Evolutionary conservation across 2,797 vertebrate species (phyloP).

Genomic region (Sternarchorhynchus goeldii): DNA sequence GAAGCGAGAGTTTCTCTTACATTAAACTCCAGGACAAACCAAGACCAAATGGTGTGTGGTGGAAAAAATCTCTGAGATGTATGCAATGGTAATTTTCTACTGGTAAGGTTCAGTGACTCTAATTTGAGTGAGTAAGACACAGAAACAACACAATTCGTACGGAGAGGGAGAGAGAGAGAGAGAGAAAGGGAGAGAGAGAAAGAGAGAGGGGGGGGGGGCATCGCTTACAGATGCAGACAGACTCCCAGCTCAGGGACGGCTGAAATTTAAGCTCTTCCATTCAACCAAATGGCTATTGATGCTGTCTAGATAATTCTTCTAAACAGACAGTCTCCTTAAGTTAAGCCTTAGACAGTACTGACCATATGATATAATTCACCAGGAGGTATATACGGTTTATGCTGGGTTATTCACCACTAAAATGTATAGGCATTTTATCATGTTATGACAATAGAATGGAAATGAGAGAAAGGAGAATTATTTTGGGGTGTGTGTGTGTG

Average conservation of each 20-base stretch:
- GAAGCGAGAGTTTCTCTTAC: constrained; percentile 78
- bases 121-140: constrained; percentile 80
- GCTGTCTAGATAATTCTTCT: constrained; percentile 79
- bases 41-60: constrained; percentile 63
- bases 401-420: constrained; percentile 19
- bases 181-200: too few species aligned
- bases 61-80: constrained; percentile 63
- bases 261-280: constrained; percentile 70
- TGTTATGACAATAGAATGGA: not conserved
- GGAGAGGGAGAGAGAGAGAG: constrained; percentile 16
- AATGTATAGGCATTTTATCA: not conserved
- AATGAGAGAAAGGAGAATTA: constrained; percentile 19
- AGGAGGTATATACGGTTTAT: not conserved
- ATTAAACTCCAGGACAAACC: constrained; percentile 68
- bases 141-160: constrained; percentile 71
- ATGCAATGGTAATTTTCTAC: constrained; percentile 78
- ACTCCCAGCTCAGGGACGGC: constrained; percentile 62
- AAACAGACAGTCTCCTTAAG: constrained; percentile 77
- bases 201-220: constrained; percentile 41
- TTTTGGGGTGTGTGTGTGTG: not conserved
- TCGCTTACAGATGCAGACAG: constrained; percentile 71
- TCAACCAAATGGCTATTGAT: constrained; percentile 75
- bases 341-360: constrained; percentile 59
- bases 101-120: constrained; percentile 81
- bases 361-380: constrained; percentile 37